Base-by-base conservation (phyloP, 2,113 vertebrate genomes). In the Apodemus sylvaticus region DNA sequence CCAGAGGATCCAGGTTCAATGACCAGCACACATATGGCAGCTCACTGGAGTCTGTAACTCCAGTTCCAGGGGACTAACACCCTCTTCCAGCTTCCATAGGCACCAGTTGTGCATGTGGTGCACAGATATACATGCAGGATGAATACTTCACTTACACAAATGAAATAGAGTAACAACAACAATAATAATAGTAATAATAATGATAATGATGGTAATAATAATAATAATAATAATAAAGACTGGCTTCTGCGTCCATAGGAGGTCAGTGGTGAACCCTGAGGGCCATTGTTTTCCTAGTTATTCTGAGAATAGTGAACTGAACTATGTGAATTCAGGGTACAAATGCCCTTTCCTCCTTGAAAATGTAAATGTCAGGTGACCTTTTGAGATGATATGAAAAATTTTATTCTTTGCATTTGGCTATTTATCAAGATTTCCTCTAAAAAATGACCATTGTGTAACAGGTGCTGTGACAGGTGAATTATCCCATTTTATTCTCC, bases 311-410 rank as follows among this genome's bases (percentile, higher is more conserved):
- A 62, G n/a, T 36, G 51, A 73, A 3, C 68, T 53, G 39, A 97
- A 42, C 70, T 12, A 76, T 71, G 17, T n/a, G 53, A 88, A 91
- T 66, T 83, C 36, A 53, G 53, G 24, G 9, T 76, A 79, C 60
- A 89, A 76, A 82, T 70, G 10, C 64, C 9, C 42, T 85, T 79
- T 86, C 76, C 1, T 89, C 29, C 91, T 92, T 88, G 64, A 77
- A 93, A 79, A 89, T 81, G 20, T 70, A n/a, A 79, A 86, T 93
- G 70, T 77, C 85, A 79, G 53, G 76, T 96, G 64, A 90, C 53
- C 5, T 79, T 94, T 78, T 96, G 29, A 94, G 48, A 89, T 7
- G 58, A 14, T 11, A 90, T 87, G 86, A 64, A 79, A 93, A 96
- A 60, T 55, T 55, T 53, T 78, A 53, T 91, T 90, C 17, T 85